phyloP scores from a whole-genome alignment of 2,113 vertebrate genomes.

The Chaetodon auriga region DNA sequence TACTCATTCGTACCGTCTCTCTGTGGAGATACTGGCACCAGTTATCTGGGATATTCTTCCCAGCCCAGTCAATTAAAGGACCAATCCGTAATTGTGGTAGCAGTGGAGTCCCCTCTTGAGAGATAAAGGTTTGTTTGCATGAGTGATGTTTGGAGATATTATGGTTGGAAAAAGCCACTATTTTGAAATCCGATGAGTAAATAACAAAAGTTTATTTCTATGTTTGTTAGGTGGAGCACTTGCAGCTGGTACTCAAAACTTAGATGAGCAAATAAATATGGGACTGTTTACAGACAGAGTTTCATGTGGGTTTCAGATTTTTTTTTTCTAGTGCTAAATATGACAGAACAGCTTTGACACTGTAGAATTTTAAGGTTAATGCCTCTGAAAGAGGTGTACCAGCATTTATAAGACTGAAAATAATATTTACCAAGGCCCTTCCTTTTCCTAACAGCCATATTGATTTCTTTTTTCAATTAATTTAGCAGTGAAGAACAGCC shows the following conservation, averaged over 20 bases:
- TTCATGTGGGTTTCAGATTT: neutral
- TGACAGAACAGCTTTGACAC: conserved; percentile 34
- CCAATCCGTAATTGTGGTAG: conserved; percentile 42
- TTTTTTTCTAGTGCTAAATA: neutral
- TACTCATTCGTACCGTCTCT: conserved; percentile 40
- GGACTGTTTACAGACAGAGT: conserved; percentile 2
- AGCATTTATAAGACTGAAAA: conserved; percentile 48
- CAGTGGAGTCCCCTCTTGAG: neutral
- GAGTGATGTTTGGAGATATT: neutral
- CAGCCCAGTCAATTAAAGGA: conserved; percentile 58
- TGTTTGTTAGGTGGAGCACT: conserved; percentile 6
- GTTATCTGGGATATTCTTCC: conserved; percentile 32
- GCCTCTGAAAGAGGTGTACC: conserved; percentile 37
- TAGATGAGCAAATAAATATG: conserved; percentile 9
- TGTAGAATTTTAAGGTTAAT: conserved; percentile 35
- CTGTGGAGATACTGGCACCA: conserved; percentile 38
- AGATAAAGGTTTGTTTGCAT: neutral
- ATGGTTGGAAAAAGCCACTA: too few species aligned
- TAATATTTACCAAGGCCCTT: conserved; percentile 45
- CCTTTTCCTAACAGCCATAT: conserved; percentile 49
- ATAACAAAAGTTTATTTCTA: neutral
- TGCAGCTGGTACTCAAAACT: neutral
- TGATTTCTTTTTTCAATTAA: conserved; percentile 71
- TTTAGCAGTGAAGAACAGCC: conserved; percentile 51
- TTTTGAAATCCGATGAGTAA: neutral